Evolutionary conservation across 2,797 vertebrate species (phyloP).

Genomic region (Cirrhinus molitorella): DNA sequence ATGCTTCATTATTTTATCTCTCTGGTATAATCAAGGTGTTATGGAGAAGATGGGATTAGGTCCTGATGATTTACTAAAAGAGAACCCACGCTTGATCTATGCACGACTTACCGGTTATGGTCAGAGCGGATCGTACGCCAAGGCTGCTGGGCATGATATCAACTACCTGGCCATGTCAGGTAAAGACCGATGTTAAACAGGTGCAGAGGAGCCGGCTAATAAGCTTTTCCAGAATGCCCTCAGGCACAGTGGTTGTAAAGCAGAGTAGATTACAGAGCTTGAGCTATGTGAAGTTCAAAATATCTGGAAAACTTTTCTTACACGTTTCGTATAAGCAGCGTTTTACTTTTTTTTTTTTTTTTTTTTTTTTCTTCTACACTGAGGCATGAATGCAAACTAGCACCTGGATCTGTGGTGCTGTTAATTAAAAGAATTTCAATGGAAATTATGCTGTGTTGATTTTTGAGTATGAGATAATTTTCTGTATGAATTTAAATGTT

Average conservation of each 20-base stretch:
- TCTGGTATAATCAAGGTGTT: constrained; percentile 81
- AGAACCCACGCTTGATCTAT: constrained; percentile 93
- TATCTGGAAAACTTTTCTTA: background rate
- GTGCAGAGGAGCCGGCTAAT: background rate
- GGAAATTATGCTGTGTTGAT: background rate
- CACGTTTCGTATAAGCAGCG: background rate
- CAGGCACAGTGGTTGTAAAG: background rate
- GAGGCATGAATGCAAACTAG: background rate
- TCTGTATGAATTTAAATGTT: too few species aligned
- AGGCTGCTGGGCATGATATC: constrained; percentile 92
- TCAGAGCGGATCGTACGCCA: constrained; percentile 83
- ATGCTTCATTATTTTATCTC: background rate
- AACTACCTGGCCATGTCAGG: constrained; percentile 95
- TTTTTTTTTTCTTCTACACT: background rate
- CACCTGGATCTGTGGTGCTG: too few species aligned
- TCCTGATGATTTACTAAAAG: constrained; percentile 81
- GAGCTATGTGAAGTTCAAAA: background rate
- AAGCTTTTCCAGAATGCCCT: background rate
- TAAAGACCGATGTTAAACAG: constrained; percentile 61
- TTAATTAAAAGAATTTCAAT: background rate
- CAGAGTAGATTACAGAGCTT: background rate
- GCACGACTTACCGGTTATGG: constrained; percentile 94
- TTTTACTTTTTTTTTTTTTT: background rate
- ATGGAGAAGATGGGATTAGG: constrained; percentile 95
- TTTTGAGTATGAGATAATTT: too few species aligned